These are phyloP conservation scores for Solenopsis invicta DNA, from an alignment of 1,140 invertebrate species.

Conservation along the genomic window DNA sequence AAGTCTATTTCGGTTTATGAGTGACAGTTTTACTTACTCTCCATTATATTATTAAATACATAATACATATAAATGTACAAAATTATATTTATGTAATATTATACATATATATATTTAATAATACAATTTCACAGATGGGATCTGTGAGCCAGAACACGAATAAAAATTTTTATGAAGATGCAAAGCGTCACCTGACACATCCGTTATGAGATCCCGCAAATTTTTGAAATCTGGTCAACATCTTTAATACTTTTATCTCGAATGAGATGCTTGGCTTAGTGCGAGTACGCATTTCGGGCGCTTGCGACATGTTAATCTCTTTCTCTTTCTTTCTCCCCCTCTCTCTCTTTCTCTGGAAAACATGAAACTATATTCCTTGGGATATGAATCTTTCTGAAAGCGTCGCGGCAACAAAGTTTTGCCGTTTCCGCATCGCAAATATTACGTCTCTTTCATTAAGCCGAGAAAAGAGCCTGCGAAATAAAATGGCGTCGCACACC, in stretches of 20 bases:
- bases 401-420: slow-evolving; percentile 51
- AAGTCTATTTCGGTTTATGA: not conserved
- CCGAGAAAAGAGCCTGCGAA: slow-evolving; percentile 47
- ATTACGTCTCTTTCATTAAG: slow-evolving; percentile 60
- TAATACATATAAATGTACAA: not conserved
- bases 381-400: slow-evolving; percentile 61
- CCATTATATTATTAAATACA: not conserved
- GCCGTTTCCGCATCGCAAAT: slow-evolving; percentile 52
- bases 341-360: slow-evolving; percentile 14
- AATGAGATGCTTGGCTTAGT: slow-evolving; percentile 45
- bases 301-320: slow-evolving; percentile 47
- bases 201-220: not conserved
- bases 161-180: not conserved
- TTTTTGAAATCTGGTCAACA: slow-evolving; percentile 32
- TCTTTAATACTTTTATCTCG: slow-evolving; percentile 51
- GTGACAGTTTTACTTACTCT: not conserved
- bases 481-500: slow-evolving; percentile 49
- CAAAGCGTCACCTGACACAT: not conserved
- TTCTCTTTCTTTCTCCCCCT: not conserved
- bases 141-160: not conserved
- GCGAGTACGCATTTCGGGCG: slow-evolving; percentile 2
- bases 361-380: slow-evolving; percentile 31
- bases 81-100: too few species aligned
- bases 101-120: too few species aligned
- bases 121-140: too few species aligned